Conservation (phyloP, 2,888 invertebrate species). For the Drosophila colorata region DNA sequence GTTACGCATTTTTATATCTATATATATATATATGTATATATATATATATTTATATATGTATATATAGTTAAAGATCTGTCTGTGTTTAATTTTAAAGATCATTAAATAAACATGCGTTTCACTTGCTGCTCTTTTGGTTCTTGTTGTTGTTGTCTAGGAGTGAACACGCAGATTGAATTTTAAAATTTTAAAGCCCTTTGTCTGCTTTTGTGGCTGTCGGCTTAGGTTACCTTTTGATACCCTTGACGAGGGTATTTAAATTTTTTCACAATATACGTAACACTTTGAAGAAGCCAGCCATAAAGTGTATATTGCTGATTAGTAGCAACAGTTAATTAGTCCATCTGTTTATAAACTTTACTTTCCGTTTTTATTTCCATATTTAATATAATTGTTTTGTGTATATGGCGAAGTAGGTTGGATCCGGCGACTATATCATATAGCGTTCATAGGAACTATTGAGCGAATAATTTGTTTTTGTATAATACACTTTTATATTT, state of each 20-base stretch:
- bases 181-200: conserved; percentile 44
- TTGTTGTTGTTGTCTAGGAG: conserved; percentile 27
- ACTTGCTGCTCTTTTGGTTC: conserved; percentile 12
- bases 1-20: background rate
- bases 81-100: conserved; percentile 36
- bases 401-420: too few species aligned
- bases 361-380: too few species aligned
- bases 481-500: too few species aligned
- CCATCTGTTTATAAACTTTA: too few species aligned
- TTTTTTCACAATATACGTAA: background rate
- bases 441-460: too few species aligned
- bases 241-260: background rate
- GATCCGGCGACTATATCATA: too few species aligned
- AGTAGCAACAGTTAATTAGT: too few species aligned
- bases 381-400: too few species aligned
- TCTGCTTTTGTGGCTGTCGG: conserved; percentile 24
- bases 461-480: too few species aligned
- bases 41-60: background rate
- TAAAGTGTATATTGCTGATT: too few species aligned
- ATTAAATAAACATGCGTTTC: conserved; percentile 48
- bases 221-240: background rate
- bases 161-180: conserved; percentile 61
- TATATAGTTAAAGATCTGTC: conserved; percentile 16
- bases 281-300: too few species aligned
- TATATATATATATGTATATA: background rate